A percentile compares a stretch with the other conserved stretches of the same genome.
phyloP scores from a whole-genome alignment of 2,888 invertebrate species.

The Arenicola marina region DNA sequence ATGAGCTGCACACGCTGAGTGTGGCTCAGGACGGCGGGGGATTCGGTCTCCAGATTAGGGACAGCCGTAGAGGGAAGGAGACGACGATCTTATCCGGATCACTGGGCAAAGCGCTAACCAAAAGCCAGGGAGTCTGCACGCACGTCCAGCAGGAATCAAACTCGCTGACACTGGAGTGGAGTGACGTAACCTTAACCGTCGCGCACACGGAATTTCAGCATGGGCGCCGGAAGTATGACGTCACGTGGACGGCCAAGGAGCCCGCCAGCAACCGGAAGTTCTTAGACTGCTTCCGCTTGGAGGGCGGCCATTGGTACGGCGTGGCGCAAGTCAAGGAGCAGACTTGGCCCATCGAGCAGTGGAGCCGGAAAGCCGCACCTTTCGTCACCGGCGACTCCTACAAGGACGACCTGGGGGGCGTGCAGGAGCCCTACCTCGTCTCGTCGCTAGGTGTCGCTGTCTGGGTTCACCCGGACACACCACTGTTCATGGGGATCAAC shows the following conservation, averaged over 20 bases:
- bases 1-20: too few relatives aligned
- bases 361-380: constrained; percentile 40
- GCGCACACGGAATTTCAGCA: too few relatives aligned
- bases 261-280: not conserved
- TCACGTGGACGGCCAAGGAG: not conserved
- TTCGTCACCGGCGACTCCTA: constrained; percentile 38
- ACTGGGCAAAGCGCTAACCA: too few relatives aligned
- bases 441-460: constrained; percentile 72
- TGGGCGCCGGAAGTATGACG: too few relatives aligned
- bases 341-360: constrained; percentile 79
- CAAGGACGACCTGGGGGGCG: not conserved
- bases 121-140: too few relatives aligned
- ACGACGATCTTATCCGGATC: too few relatives aligned
- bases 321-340: constrained; percentile 79
- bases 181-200: too few relatives aligned
- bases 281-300: constrained; percentile 68
- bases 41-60: too few relatives aligned
- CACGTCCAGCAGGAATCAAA: too few relatives aligned
- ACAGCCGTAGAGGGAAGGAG: too few relatives aligned
- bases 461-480: constrained; percentile 68
- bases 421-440: constrained; percentile 64
- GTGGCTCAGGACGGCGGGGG: too few relatives aligned
- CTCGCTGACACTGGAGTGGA: too few relatives aligned
- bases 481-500: constrained; percentile 79
- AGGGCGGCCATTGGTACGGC: constrained; percentile 73